phyloP scores from a whole-genome alignment of 2,113 vertebrate species.

The Willisornis vidua region DNA sequence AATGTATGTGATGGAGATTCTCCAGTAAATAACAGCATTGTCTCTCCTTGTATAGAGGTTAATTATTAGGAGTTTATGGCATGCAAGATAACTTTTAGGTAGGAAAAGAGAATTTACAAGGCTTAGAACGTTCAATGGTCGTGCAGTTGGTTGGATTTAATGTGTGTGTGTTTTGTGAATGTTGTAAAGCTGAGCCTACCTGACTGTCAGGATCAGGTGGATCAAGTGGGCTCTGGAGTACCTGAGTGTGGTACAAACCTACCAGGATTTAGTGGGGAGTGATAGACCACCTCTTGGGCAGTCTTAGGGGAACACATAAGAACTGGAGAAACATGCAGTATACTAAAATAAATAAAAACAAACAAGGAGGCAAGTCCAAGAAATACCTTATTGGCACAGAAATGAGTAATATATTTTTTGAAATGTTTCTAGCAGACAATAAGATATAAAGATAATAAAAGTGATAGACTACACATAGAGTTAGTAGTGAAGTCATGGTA shows the following conservation, averaged over 20 bases:
- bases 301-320: not conserved
- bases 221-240: not conserved
- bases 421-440: not conserved
- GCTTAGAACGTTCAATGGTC: accelerated
- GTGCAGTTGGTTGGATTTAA: not conserved
- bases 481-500: not conserved
- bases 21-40: not conserved
- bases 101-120: not conserved
- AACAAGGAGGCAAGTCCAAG: not conserved
- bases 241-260: accelerated
- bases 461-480: accelerated
- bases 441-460: not conserved
- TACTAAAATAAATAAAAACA: not conserved
- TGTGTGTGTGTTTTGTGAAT: not conserved
- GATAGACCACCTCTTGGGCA: accelerated
- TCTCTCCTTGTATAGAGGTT: not conserved
- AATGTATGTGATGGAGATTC: not conserved
- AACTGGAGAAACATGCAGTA: not conserved
- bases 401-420: not conserved
- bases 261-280: not conserved
- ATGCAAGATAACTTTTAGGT: not conserved
- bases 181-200: not conserved
- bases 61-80: not conserved
- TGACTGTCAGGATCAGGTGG: not conserved
- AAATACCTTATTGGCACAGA: not conserved